Evolutionary conservation across 2,113 vertebrate species (phyloP), one percentile per base, ranked within the genome.

Genomic region (Trematocara stigmaticum): DNA sequence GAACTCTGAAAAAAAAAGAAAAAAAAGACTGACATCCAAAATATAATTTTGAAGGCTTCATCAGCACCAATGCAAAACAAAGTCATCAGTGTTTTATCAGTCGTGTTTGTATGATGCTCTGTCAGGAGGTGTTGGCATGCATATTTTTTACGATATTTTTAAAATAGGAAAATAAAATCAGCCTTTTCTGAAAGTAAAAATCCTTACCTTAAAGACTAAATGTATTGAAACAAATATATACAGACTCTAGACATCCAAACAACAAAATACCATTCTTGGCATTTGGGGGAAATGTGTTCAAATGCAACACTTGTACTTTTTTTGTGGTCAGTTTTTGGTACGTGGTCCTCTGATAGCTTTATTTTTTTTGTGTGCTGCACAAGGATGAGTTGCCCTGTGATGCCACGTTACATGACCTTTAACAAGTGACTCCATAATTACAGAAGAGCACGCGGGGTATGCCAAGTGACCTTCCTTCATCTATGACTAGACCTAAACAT

Each of bases 371-470:
- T 45, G 15, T 34, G 47, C n/a, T 38, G 82, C 26, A 59, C 2
- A n/a, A 47, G 15, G 42, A 91, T 69, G 61, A 71, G 51, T 84
- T 87, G 83, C 82, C 82, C 88, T 91, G 83, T 93, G 91, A 92
- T 92, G 90, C 79, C 91, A 82, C 91, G 88, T 94, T 90, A 89
- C 71, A 45, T 92, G 92, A 96, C 94, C 91, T 95, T 94, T 89
- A 90, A 84, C 89, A 92, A 94, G 87, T 91, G 88, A 86, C 88
- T 92, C 83, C 89, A 82, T 95, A 92, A 95, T 94, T 93, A 87
- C 79, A 78, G 74, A 81, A 82, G 93, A 92, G 89, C 92, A 96
- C 31, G 91, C 78, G 49, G 94, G 83, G 93, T 93, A 92, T 94
- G 93, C 83, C 80, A 38, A 87, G 87, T 85, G 86, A 94, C 93